Base-by-base conservation (phyloP, 2,113 vertebrate genomes). In the Leucosticte australis region DNA sequence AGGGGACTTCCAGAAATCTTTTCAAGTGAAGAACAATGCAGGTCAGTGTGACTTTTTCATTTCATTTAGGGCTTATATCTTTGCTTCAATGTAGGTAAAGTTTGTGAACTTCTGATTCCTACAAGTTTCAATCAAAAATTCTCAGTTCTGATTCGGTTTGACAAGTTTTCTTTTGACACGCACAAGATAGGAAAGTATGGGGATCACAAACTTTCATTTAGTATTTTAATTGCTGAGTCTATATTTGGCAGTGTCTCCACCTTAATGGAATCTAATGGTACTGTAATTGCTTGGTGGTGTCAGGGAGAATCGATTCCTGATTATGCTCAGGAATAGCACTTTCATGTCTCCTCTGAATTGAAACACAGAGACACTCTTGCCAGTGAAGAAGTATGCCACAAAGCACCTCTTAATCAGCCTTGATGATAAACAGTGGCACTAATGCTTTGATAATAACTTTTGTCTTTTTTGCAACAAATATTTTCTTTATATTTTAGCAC, bases 191-290 rank as follows among this genome's bases (percentile, higher is more conserved):
- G 78, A 73, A 90, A 91, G 91, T 70, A 78, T 49, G 81, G 55
- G 75, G 50, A 92, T 96, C 75, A 50, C 93, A 96, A 59, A 67
- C 49, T 81, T 89, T 76, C 90, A 64, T 94, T 92, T 87, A 82
- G 87, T 84, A 39, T 96, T 96, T 97, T 95, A 96, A 97, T 96
- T 96, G 75, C 93, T 18, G 71, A 87, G 33, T 93, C 84, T 94
- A 96, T 93, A 96, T 96, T 96, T 96, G 96, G 87, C 84, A 92
- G 69, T 78, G 92, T 96, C 95, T 97, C 90, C 93, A 91, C 87
- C 63, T 87, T 96, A 95, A 96, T 96, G 92, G 97, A 96, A 92
- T 84, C 89, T 97, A 97, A 97, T 96, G 95, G 92, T 31, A 3
- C 84, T 65, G 91, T 96, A 97, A 97, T 96, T 97, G 89, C 92